These are phyloP conservation scores for Tenodera sinensis DNA, from an alignment of 2,888 invertebrate genomes.

Conservation along the genomic window DNA sequence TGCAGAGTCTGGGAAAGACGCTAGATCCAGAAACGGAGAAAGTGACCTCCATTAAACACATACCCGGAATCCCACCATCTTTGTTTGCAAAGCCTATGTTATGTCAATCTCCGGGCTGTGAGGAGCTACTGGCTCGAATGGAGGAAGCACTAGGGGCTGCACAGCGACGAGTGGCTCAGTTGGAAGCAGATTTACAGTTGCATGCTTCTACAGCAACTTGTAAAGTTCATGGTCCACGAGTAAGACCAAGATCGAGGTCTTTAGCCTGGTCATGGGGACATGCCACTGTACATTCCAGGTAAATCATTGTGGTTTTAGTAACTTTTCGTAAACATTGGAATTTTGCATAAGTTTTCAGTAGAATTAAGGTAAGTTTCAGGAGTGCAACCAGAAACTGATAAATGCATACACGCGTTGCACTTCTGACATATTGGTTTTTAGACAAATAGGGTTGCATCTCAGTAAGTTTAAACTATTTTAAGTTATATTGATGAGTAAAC, in stretches of 20 bases:
- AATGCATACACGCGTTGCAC: too few relatives aligned
- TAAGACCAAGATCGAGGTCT: neutral
- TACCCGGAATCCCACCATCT: constrained; percentile 43
- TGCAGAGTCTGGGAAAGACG: constrained; percentile 46
- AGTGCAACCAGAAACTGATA: neutral
- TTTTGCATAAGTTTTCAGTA: too few relatives aligned
- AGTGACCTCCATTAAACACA: constrained; percentile 34
- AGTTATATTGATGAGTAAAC: too few relatives aligned
- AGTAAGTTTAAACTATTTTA: too few relatives aligned
- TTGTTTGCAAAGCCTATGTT: constrained; percentile 28
- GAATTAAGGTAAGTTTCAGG: neutral
- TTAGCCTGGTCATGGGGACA: neutral
- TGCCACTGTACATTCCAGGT: constrained; percentile 16
- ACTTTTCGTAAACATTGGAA: neutral
- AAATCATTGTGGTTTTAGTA: neutral
- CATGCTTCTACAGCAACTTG: neutral
- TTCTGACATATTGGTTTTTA: too few relatives aligned
- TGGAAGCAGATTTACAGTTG: constrained; percentile 24
- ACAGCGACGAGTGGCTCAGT: constrained; percentile 21
- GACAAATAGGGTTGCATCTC: too few relatives aligned
- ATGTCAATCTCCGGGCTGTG: constrained; percentile 45
- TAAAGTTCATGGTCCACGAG: constrained; percentile 3
- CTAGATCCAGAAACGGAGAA: constrained; percentile 35
- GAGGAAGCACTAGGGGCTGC: constrained; percentile 43
- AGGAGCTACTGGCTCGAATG: constrained; percentile 42